phyloP scores from a whole-genome alignment of 64 coral and sea anemone species.

The Montipora efflorescens region DNA sequence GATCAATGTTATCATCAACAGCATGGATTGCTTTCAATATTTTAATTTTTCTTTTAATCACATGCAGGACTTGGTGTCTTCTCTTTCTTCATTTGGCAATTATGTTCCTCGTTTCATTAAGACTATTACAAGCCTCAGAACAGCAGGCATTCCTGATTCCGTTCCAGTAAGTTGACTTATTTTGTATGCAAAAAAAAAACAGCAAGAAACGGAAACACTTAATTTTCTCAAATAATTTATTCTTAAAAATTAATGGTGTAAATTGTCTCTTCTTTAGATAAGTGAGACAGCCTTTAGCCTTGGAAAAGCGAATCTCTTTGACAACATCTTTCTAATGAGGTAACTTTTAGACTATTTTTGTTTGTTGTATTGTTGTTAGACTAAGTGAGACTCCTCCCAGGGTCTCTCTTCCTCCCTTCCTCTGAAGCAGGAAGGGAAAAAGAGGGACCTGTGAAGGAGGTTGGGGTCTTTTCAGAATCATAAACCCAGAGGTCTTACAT shows the following conservation, averaged over 20 bases:
- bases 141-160: slow-evolving; percentile 71
- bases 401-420: too few relatives aligned
- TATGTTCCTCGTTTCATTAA: slow-evolving; percentile 69
- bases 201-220: background rate
- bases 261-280: slow-evolving; percentile 56
- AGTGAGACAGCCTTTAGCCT: slow-evolving; percentile 88
- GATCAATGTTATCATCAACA: too few relatives aligned
- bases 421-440: too few relatives aligned
- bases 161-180: slow-evolving; percentile 62
- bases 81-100: slow-evolving; percentile 1
- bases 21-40: background rate
- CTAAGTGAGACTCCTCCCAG: too few relatives aligned
- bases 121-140: slow-evolving; percentile 77
- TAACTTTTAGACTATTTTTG: slow-evolving; percentile 1
- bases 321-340: slow-evolving; percentile 82
- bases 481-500: too few relatives aligned
- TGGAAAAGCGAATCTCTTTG: slow-evolving; percentile 59
- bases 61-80: slow-evolving; percentile 8
- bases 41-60: background rate
- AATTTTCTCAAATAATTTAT: too few relatives aligned
- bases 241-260: too few relatives aligned
- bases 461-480: too few relatives aligned
- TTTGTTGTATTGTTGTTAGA: background rate
- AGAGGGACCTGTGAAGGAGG: too few relatives aligned
- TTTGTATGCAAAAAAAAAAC: background rate